Conservation (phyloP, 2,113 vertebrate species). For the Nothoprocta pentlandii region DNA sequence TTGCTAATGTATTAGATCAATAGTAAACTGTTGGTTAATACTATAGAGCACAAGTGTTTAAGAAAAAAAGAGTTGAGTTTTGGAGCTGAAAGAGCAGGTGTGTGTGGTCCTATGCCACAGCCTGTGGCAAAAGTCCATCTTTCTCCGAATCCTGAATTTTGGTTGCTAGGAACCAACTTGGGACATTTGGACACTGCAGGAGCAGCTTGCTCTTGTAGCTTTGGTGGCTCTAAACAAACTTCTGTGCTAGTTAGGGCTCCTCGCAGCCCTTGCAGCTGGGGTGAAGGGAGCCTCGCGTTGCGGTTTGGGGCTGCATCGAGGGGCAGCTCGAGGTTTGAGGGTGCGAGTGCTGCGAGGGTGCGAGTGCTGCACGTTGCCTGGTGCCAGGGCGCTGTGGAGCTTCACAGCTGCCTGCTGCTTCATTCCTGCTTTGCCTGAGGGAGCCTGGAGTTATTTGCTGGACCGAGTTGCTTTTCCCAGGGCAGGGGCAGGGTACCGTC, state of each 20-base stretch:
- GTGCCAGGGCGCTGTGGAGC: not conserved
- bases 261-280: not conserved
- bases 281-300: not conserved
- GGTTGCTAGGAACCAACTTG: not conserved
- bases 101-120: not conserved
- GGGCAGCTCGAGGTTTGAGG: not conserved
- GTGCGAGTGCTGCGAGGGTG: not conserved
- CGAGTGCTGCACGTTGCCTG: not conserved
- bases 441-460: conserved; percentile 23
- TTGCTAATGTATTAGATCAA: not conserved
- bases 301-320: not conserved
- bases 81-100: not conserved
- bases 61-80: conserved; percentile 38
- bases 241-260: not conserved
- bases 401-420: conserved; percentile 1
- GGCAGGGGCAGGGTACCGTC: not conserved
- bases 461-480: not conserved
- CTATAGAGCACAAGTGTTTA: not conserved
- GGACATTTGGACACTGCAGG: not conserved
- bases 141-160: not conserved
- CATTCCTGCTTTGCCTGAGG: conserved; percentile 7
- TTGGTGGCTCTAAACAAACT: conserved; percentile 22
- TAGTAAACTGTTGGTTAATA: not conserved
- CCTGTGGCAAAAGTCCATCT: not conserved
- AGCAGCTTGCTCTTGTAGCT: not conserved